Conservation (phyloP, 2,113 vertebrate species). For the Nycticebus coucang region DNA sequence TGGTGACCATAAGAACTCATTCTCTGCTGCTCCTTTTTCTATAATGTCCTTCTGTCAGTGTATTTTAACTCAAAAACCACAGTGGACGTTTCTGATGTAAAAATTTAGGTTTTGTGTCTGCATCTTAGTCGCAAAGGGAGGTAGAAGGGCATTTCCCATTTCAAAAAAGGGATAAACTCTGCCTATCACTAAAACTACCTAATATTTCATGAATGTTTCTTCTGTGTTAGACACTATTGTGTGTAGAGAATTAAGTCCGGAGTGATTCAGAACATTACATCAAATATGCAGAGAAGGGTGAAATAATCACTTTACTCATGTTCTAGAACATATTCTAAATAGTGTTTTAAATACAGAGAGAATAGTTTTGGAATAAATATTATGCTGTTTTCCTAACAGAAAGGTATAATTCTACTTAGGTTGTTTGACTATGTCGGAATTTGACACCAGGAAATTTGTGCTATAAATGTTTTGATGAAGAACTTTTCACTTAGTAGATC, state of each 20-base stretch:
- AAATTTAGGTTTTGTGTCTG: neutral
- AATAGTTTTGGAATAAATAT: slow-evolving; percentile 9
- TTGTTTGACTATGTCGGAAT: neutral
- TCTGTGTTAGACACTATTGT: neutral
- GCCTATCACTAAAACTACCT: neutral
- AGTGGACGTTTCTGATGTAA: neutral
- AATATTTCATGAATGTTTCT: neutral
- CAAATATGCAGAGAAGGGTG: neutral
- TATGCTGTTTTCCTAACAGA: neutral
- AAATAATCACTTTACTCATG: neutral
- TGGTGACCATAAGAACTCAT: neutral
- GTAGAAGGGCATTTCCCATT: neutral
- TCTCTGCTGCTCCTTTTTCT: neutral
- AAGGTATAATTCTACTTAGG: neutral
- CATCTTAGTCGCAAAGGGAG: neutral
- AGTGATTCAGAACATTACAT: neutral
- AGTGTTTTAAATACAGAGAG: neutral
- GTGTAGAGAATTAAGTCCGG: slow-evolving; percentile 19
- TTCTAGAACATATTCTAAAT: slow-evolving; percentile 22
- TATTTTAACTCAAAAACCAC: neutral
- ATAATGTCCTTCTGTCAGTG: neutral
- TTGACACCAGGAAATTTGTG: neutral
- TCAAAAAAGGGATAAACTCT: neutral
- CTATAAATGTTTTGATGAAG: neutral
- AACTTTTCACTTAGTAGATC: neutral